phyloP scores from a whole-genome alignment of 1,140 invertebrate species.

The Venustaconcha ellipsiformis region DNA sequence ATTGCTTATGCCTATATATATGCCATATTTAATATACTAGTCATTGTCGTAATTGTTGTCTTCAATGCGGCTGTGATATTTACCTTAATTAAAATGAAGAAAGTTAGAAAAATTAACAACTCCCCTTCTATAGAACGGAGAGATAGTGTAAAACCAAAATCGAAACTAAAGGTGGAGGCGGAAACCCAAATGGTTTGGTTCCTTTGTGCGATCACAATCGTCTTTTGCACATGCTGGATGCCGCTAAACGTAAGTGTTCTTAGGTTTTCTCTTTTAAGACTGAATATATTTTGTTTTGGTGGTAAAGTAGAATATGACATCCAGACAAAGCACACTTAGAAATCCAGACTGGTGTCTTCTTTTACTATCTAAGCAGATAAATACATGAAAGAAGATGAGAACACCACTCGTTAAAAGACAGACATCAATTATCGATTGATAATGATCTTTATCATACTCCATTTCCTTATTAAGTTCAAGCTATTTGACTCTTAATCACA shows the following conservation, averaged over 20 bases:
- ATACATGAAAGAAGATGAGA: neutral
- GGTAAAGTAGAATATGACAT: neutral
- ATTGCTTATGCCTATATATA: constrained; percentile 60
- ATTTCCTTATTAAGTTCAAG: too few relatives aligned
- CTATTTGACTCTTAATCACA: too few relatives aligned
- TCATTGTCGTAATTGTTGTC: constrained; percentile 59
- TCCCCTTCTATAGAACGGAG: constrained; percentile 44
- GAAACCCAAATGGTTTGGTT: constrained; percentile 70
- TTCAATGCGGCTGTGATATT: constrained; percentile 61
- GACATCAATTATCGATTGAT: too few relatives aligned
- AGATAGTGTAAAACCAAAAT: constrained; percentile 27
- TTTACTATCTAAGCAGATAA: neutral
- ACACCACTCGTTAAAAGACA: neutral
- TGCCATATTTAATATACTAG: constrained; percentile 57
- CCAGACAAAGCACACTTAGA: neutral
- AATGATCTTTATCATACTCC: too few relatives aligned
- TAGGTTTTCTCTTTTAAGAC: neutral
- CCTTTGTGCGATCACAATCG: constrained; percentile 68
- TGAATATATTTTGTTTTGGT: neutral
- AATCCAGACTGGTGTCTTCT: neutral
- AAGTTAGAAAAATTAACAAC: constrained; percentile 37
- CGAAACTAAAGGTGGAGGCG: constrained; percentile 56
- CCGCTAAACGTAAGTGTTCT: constrained; percentile 67
- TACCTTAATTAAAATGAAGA: constrained; percentile 61
- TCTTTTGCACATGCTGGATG: constrained; percentile 68